These are phyloP conservation scores for Hafferia zeledoni DNA, from an alignment of 2,797 vertebrate species.

Conservation along the genomic window DNA sequence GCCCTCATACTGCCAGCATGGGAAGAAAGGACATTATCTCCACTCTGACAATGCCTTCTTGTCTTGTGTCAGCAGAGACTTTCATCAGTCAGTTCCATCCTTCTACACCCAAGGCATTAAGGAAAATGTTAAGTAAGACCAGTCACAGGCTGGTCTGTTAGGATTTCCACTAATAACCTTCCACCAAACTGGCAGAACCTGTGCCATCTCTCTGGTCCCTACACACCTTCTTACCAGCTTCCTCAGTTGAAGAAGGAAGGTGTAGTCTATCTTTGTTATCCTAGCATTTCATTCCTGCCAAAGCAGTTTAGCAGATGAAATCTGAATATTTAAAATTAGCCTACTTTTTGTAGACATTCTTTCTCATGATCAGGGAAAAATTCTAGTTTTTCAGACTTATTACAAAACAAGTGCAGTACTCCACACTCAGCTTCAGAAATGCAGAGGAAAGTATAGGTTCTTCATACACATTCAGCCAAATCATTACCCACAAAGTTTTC, in stretches of 20 bases:
- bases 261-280: not conserved
- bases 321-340: not conserved
- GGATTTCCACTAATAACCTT: slow-evolving; percentile 2
- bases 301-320: not conserved
- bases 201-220: slow-evolving; percentile 11
- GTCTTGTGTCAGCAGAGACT: not conserved
- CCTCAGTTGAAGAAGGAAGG: not conserved
- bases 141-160: not conserved
- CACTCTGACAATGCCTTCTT: not conserved
- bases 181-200: slow-evolving; percentile 35
- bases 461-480: not conserved
- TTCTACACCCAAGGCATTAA: slow-evolving; percentile 16
- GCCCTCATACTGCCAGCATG: not conserved
- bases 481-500: not conserved
- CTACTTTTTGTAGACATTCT: not conserved
- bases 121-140: slow-evolving; percentile 26
- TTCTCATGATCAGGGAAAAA: not conserved
- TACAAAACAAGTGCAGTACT: not conserved
- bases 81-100: not conserved
- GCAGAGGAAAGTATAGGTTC: not conserved
- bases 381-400: not conserved
- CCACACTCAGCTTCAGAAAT: not conserved
- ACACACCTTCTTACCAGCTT: not conserved
- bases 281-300: not conserved
- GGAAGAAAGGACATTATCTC: not conserved